Evolutionary conservation across 2,113 vertebrate species (phyloP).

Genomic region (Tyto alba): DNA sequence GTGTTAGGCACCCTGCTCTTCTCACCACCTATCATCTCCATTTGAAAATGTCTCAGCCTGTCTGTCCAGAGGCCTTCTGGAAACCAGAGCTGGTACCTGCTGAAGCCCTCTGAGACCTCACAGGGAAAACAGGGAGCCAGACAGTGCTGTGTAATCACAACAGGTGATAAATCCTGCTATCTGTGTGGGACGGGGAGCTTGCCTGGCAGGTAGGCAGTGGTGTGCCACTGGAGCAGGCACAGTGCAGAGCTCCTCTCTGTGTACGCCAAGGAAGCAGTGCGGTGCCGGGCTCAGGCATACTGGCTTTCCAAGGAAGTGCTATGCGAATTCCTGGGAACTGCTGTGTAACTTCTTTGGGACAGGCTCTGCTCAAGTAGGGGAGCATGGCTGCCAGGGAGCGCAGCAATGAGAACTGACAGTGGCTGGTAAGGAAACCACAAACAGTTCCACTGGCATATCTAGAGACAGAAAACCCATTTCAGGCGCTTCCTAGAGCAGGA

Average conservation of each 20-base stretch:
- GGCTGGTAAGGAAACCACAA: not conserved
- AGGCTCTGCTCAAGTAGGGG: not conserved
- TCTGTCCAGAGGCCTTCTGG: not conserved
- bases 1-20: not conserved
- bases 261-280: rapidly evolving
- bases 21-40: not conserved
- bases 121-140: not conserved
- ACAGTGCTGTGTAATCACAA: rapidly evolving
- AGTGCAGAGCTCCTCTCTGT: not conserved
- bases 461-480: not conserved
- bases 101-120: not conserved
- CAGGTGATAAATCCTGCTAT: not conserved
- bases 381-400: rapidly evolving
- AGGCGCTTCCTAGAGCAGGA: not conserved
- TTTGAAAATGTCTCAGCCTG: not conserved
- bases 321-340: not conserved
- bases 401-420: rapidly evolving
- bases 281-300: not conserved
- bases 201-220: not conserved
- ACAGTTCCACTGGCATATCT: rapidly evolving
- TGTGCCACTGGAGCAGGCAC: not conserved
- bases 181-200: not conserved
- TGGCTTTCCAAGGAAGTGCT: not conserved
- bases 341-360: rapidly evolving
- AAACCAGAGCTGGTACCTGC: not conserved